Conservation (phyloP, 2,113 vertebrate species). For the Ardeotis arabs region DNA sequence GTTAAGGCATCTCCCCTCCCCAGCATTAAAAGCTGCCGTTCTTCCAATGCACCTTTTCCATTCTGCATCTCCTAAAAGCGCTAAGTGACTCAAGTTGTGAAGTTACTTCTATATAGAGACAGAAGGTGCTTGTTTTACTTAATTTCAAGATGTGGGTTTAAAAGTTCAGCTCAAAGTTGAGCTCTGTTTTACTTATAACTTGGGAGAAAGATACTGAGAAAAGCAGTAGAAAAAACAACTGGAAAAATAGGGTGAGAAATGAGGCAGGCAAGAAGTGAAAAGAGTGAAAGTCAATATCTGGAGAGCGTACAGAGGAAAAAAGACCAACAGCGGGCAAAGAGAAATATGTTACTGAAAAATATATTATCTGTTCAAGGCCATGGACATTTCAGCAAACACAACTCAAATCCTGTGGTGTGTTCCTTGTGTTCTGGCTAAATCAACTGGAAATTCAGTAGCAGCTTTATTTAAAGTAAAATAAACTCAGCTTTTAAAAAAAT, state of each 20-base stretch:
- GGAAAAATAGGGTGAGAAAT: slow-evolving; percentile 57
- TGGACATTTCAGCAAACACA: slow-evolving; percentile 23
- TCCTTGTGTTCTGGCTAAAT: slow-evolving; percentile 31
- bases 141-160: slow-evolving; percentile 48
- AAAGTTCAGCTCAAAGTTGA: slow-evolving; percentile 33
- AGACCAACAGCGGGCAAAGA: not conserved
- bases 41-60: not conserved
- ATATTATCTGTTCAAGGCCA: slow-evolving; percentile 55
- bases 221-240: not conserved
- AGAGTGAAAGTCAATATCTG: slow-evolving; percentile 42
- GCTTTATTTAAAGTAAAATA: slow-evolving; percentile 56
- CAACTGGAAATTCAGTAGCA: slow-evolving; percentile 54
- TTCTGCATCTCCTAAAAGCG: slow-evolving; percentile 14
- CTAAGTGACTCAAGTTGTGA: slow-evolving; percentile 23
- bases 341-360: slow-evolving; percentile 52
- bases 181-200: slow-evolving; percentile 13
- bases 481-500: slow-evolving; percentile 32
- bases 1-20: not conserved
- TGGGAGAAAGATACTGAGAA: not conserved
- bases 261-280: not conserved
- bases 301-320: not conserved
- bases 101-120: not conserved
- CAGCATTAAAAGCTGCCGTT: not conserved
- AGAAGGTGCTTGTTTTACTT: slow-evolving; percentile 28
- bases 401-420: not conserved